A percentile compares a stretch with the other conserved stretches of the same genome.
Conservation (phyloP, 2,113 vertebrate genomes). For the Rhabdornis inornatus region DNA sequence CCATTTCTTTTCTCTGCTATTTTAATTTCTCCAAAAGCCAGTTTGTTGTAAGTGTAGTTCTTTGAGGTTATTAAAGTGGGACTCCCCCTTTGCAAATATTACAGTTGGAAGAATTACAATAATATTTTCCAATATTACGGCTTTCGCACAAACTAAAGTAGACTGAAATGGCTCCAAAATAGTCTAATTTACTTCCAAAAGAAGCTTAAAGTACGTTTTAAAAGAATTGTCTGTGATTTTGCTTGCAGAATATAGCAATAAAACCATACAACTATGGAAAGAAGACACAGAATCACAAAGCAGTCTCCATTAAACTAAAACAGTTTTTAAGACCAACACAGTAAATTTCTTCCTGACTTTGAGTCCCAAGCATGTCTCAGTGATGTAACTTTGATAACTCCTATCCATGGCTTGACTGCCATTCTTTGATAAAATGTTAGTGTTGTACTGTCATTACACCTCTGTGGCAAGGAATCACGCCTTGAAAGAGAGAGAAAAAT, state of each 20-base stretch:
- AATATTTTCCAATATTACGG: neutral
- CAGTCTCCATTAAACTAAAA: neutral
- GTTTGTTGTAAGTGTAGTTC: neutral
- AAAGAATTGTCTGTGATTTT: neutral
- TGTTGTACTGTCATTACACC: neutral
- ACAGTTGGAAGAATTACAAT: neutral
- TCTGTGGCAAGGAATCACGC: neutral
- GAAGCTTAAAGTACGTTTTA: neutral
- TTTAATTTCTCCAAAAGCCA: neutral
- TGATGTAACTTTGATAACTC: neutral
- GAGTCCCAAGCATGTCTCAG: neutral
- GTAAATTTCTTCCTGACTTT: neutral
- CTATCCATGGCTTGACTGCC: neutral
- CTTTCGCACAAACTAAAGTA: neutral
- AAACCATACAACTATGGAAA: neutral
- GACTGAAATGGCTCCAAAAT: neutral
- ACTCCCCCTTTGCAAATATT: neutral
- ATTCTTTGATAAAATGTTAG: slow-evolving; percentile 1
- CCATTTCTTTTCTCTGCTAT: neutral
- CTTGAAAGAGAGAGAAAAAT: neutral
- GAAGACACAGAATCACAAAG: neutral
- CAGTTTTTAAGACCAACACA: neutral
- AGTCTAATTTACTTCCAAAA: neutral
- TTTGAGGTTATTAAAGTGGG: neutral
- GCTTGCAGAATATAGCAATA: neutral